Percentiles rank a stretch among this genome's conserved stretches.
phyloP scores from a whole-genome alignment of 1,140 invertebrate genomes.

The Eumeta japonica region DNA sequence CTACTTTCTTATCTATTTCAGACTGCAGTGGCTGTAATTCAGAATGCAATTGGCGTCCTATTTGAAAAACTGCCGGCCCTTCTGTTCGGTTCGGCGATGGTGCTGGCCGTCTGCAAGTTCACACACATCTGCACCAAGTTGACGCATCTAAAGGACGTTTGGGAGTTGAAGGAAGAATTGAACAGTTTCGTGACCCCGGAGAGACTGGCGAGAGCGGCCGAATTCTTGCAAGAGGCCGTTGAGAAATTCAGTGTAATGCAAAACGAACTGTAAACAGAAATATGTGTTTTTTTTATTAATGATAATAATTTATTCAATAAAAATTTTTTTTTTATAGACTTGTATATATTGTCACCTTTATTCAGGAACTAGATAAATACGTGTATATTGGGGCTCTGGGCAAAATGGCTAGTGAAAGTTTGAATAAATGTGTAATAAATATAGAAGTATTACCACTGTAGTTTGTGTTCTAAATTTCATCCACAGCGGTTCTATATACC shows the following conservation, averaged over 20 bases:
- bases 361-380: not conserved
- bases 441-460: too few species aligned
- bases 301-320: slow-evolving; percentile 5
- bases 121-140: slow-evolving; percentile 14
- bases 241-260: slow-evolving; percentile 12
- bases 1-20: slow-evolving; percentile 7
- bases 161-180: slow-evolving; percentile 10
- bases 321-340: slow-evolving; percentile 2
- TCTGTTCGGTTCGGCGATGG: slow-evolving; percentile 9
- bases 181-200: slow-evolving; percentile 13
- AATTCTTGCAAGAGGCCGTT: slow-evolving; percentile 18
- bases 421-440: too few species aligned
- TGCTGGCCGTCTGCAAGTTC: slow-evolving; percentile 17
- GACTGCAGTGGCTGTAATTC: slow-evolving; percentile 9
- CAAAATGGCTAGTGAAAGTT: not conserved
- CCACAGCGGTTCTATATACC: too few species aligned
- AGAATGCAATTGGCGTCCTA: slow-evolving; percentile 8
- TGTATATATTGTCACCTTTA: not conserved
- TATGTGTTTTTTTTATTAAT: not conserved
- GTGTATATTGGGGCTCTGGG: not conserved
- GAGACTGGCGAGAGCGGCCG: slow-evolving; percentile 13
- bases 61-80: slow-evolving; percentile 10
- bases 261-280: not conserved
- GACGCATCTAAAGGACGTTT: slow-evolving; percentile 2
- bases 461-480: too few species aligned